phyloP scores from a whole-genome alignment of 2,888 invertebrate genomes.

The Platycheirus rosarum region DNA sequence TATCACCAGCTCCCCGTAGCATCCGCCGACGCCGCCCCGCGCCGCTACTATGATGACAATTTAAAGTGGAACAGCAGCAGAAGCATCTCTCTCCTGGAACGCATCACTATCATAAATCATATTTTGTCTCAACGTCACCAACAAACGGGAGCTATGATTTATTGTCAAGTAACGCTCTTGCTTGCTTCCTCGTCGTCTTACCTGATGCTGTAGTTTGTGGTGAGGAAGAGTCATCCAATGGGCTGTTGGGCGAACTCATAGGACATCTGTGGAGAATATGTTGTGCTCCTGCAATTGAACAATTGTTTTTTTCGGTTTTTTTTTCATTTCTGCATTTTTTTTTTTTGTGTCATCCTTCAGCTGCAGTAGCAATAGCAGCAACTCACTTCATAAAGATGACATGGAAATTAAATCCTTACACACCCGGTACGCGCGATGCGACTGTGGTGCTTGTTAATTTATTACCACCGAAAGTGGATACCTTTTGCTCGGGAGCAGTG shows the following conservation, averaged over 20 bases:
- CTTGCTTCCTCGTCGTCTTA: conserved; percentile 51
- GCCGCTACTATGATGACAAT: conserved; percentile 69
- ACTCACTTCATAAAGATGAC: conserved; percentile 65
- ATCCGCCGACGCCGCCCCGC: no score
- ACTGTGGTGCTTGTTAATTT: conserved; percentile 46
- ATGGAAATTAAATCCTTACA: conserved; percentile 71
- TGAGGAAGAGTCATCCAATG: neutral
- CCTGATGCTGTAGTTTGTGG: conserved; percentile 31
- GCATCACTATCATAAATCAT: conserved; percentile 73
- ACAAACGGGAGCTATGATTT: conserved; percentile 71
- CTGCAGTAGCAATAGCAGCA: conserved; percentile 16
- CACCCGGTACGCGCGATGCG: conserved; percentile 43
- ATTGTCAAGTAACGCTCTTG: conserved; percentile 69
- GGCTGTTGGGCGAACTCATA: conserved; percentile 7
- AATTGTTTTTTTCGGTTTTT: conserved; percentile 58
- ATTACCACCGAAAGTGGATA: conserved; percentile 42
- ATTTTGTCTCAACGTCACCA: conserved; percentile 68
- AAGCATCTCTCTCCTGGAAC: conserved; percentile 50
- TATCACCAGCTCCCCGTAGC: neutral
- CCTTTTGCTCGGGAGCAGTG: conserved; percentile 1
- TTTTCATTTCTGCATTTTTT: neutral
- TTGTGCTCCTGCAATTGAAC: conserved; percentile 60
- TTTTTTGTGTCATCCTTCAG: conserved; percentile 11
- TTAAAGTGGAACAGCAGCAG: conserved; percentile 71
- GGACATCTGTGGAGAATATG: conserved; percentile 63